Conservation (phyloP, 92 coral and sea anemone genomes). For the Micromussa lordhowensis region DNA sequence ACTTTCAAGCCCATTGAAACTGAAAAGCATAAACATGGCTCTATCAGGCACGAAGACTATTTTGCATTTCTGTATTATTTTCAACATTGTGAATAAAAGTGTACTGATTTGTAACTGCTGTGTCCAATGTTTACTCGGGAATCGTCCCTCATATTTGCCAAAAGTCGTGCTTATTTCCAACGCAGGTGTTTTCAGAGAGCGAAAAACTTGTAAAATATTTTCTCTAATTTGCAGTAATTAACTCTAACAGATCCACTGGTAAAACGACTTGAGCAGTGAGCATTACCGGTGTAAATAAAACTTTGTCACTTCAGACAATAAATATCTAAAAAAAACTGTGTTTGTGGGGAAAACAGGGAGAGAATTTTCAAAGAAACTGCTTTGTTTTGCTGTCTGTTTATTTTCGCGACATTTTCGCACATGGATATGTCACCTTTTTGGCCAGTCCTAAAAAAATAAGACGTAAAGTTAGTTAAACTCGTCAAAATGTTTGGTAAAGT, state of each 20-base stretch:
- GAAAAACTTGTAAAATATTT: slow-evolving; percentile 15
- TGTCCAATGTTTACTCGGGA: neutral
- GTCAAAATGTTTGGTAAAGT: neutral
- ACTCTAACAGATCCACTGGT: neutral
- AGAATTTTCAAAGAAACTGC: neutral
- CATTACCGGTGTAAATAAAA: neutral
- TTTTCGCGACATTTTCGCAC: neutral
- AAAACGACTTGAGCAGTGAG: neutral
- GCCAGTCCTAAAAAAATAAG: neutral
- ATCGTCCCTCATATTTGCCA: neutral
- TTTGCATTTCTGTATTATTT: neutral
- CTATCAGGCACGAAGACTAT: neutral
- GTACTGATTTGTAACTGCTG: neutral
- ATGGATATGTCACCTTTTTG: too few species aligned
- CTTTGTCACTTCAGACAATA: neutral
- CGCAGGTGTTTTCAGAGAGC: slow-evolving; percentile 14
- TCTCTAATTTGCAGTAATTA: slow-evolving; percentile 32
- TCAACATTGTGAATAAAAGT: neutral
- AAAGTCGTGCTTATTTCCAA: neutral
- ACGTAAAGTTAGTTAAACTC: neutral
- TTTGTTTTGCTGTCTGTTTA: neutral
- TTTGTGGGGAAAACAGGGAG: neutral
- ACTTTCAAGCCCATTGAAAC: slow-evolving; percentile 6
- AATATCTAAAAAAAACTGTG: neutral
- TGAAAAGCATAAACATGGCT: neutral